Conservation (phyloP, 2,113 vertebrate genomes). For the Panthera tigris region DNA sequence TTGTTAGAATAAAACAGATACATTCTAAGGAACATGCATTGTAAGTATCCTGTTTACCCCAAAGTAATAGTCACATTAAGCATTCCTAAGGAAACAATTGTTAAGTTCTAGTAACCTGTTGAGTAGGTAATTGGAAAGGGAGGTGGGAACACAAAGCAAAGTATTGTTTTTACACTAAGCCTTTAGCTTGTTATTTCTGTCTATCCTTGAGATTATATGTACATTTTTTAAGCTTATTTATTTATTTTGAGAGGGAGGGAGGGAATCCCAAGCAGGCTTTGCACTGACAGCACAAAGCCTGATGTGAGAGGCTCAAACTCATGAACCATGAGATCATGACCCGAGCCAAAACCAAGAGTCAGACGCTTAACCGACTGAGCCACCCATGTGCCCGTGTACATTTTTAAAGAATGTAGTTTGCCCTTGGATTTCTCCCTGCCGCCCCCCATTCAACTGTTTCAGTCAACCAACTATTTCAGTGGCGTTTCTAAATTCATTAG, state of each 20-base stretch:
- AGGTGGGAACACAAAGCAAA: neutral
- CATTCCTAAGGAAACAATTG: neutral
- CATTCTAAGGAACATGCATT: neutral
- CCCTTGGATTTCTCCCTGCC: neutral
- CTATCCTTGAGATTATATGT: neutral
- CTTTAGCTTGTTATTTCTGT: neutral
- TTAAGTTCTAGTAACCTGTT: neutral
- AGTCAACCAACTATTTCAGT: neutral
- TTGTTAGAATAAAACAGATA: constrained; percentile 7
- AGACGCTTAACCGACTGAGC: neutral
- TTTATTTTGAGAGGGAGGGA: neutral
- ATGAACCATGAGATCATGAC: neutral
- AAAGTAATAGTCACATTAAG: neutral
- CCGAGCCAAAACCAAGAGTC: neutral
- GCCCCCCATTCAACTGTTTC: neutral
- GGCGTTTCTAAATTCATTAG: neutral
- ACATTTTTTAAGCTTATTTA: neutral
- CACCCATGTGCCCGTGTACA: neutral
- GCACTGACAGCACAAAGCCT: neutral
- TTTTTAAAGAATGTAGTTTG: neutral
- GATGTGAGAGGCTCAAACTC: neutral
- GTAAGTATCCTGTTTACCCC: neutral
- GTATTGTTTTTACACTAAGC: neutral
- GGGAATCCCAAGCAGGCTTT: neutral
- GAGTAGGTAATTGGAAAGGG: neutral